Evolutionary conservation across 2,888 invertebrate genomes (phyloP).

Genomic region (Eumerus sabulonum): DNA sequence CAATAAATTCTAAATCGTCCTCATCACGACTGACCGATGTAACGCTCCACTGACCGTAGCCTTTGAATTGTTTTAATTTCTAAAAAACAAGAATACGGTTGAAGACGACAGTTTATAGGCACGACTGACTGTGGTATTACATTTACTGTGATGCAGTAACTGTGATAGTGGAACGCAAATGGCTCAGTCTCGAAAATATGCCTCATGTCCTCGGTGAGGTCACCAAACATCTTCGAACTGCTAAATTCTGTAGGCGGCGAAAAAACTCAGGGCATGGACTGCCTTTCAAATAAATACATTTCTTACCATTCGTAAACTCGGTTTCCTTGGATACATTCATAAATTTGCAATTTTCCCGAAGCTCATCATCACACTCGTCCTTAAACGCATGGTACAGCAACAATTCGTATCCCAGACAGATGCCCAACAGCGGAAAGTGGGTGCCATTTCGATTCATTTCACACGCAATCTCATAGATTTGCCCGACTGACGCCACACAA

Average conservation of each 20-base stretch:
- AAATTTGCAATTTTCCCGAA: constrained; percentile 82
- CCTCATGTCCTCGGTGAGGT: background rate
- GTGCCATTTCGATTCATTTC: constrained; percentile 84
- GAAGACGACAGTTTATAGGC: too few species aligned
- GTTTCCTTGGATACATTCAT: constrained; percentile 82
- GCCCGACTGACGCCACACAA: constrained; percentile 82
- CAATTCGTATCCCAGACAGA: constrained; percentile 92
- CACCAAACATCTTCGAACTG: background rate
- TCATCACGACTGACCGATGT: constrained; percentile 86
- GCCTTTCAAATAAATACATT: background rate
- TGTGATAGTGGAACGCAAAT: constrained; percentile 88
- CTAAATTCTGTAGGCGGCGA: too few species aligned
- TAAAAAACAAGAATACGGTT: constrained; percentile 72
- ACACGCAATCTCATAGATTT: constrained; percentile 84
- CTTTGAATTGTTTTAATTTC: constrained; percentile 80
- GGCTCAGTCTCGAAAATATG: constrained; percentile 81
- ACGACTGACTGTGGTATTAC: too few species aligned
- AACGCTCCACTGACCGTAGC: constrained; percentile 84
- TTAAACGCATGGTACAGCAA: constrained; percentile 83
- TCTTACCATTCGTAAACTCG: constrained; percentile 82
- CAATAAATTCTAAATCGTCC: constrained; percentile 85
- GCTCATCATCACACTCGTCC: constrained; percentile 77
- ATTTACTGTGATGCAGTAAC: constrained; percentile 83
- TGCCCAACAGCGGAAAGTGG: constrained; percentile 92
- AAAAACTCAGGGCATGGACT: too few species aligned